Percentiles rank a stretch among this genome's conserved stretches.
These are phyloP conservation scores for Rhodeus uyekii DNA, from an alignment of 2,797 vertebrate species.

Conservation along the genomic window DNA sequence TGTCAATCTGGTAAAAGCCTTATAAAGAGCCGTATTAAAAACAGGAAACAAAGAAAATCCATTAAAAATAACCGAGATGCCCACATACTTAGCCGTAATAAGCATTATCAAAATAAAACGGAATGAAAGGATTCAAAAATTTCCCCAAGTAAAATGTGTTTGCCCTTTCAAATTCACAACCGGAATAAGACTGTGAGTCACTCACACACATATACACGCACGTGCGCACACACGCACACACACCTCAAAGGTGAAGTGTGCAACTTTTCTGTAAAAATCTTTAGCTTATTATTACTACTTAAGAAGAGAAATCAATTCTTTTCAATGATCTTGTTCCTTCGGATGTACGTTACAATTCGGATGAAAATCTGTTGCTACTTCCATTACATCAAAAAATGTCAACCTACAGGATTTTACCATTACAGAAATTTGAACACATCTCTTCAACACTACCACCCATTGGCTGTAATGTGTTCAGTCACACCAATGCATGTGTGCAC, in stretches of 20 bases:
- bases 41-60: constrained; percentile 23
- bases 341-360: not conserved
- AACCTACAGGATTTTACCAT: not conserved
- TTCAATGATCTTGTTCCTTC: not conserved
- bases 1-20: constrained; percentile 26
- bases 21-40: constrained; percentile 26
- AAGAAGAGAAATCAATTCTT: not conserved
- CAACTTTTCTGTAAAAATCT: not conserved
- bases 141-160: not conserved
- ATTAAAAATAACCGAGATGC: not conserved
- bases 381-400: not conserved
- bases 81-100: not conserved
- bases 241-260: not conserved
- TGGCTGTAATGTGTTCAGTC: constrained; percentile 33
- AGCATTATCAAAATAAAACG: constrained; percentile 22
- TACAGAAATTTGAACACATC: constrained; percentile 5
- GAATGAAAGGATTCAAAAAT: not conserved
- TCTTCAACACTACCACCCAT: constrained; percentile 7
- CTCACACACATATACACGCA: too few relatives aligned
- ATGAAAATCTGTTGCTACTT: not conserved
- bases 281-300: not conserved
- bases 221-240: not conserved
- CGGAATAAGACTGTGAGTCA: not conserved
- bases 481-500: constrained; percentile 45
- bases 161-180: not conserved